Evolutionary conservation across 2,797 vertebrate genomes (phyloP).

Genomic region (Knipowitschia caucasica): DNA sequence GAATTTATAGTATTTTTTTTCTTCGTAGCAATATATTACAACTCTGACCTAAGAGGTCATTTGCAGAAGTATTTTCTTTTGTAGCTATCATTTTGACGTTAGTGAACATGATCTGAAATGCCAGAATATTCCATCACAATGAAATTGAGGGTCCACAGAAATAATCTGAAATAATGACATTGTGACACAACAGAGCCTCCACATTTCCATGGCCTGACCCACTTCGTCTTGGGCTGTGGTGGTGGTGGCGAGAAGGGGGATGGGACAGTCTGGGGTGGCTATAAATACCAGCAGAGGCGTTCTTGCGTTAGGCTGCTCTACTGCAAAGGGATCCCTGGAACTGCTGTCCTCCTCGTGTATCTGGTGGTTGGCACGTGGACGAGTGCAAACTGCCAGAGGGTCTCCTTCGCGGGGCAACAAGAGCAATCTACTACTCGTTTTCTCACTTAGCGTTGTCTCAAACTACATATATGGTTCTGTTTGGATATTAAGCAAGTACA

Average conservation of each 20-base stretch:
- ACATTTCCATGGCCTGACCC: conserved; percentile 77
- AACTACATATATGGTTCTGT: too few relatives aligned
- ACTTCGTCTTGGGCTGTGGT: conserved; percentile 68
- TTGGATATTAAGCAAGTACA: too few relatives aligned
- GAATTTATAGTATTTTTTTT: too few relatives aligned
- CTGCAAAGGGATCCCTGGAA: conserved; percentile 82
- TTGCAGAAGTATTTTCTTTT: too few relatives aligned
- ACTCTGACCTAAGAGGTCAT: too few relatives aligned
- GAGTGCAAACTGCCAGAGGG: conserved; percentile 69
- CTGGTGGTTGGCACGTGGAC: conserved; percentile 65
- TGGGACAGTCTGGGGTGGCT: conserved; percentile 69
- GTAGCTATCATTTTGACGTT: too few relatives aligned
- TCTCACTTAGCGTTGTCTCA: too few relatives aligned
- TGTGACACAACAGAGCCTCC: conserved; percentile 38
- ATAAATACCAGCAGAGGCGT: conserved; percentile 80
- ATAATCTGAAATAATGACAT: neutral
- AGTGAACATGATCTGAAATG: too few relatives aligned
- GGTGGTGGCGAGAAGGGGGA: conserved; percentile 32
- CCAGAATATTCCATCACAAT: too few relatives aligned
- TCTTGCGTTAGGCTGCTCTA: conserved; percentile 65
- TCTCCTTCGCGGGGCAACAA: conserved; percentile 66
- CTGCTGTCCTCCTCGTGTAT: conserved; percentile 69
- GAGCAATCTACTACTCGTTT: too few relatives aligned
- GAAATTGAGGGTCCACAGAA: too few relatives aligned
- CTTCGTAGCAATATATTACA: too few relatives aligned